A percentile compares a stretch with the other conserved stretches of the same genome.
These are phyloP conservation scores for Catagonus wagneri DNA, from an alignment of 2,113 vertebrate species.

Conservation along the genomic window DNA sequence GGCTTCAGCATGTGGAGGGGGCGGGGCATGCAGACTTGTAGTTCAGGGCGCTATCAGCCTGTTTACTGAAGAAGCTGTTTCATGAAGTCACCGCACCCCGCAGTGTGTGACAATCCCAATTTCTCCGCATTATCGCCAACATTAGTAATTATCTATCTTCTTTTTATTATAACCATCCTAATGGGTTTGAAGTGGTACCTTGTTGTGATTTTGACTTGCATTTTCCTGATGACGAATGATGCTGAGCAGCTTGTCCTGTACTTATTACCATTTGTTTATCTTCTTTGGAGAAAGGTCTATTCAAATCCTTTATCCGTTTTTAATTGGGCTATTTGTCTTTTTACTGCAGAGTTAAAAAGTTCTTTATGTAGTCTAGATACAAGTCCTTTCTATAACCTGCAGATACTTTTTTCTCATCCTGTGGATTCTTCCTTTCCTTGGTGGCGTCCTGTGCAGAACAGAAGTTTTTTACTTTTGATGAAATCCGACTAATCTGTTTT, in stretches of 20 bases:
- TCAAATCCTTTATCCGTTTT: neutral
- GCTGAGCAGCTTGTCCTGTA: neutral
- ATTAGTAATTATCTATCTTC: neutral
- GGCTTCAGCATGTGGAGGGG: neutral
- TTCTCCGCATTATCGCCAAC: neutral
- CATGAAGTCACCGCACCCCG: no score
- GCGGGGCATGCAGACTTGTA: neutral
- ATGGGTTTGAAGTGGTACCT: neutral
- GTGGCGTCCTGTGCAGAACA: fast-evolving
- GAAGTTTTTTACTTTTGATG: neutral
- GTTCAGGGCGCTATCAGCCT: fast-evolving
- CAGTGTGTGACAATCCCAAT: fast-evolving
- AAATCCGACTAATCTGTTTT: neutral
- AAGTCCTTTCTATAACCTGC: neutral
- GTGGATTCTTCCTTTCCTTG: neutral
- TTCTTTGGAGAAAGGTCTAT: neutral
- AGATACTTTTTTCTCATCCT: neutral
- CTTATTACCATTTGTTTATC: neutral
- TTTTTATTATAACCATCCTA: no score
- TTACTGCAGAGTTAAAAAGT: neutral
- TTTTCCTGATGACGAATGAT: neutral
- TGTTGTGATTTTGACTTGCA: neutral
- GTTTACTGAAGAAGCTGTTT: neutral
- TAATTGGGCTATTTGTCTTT: neutral
- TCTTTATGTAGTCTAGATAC: neutral